Conservation (phyloP, 2,888 invertebrate species). For the Dicranocentrus wangi region DNA sequence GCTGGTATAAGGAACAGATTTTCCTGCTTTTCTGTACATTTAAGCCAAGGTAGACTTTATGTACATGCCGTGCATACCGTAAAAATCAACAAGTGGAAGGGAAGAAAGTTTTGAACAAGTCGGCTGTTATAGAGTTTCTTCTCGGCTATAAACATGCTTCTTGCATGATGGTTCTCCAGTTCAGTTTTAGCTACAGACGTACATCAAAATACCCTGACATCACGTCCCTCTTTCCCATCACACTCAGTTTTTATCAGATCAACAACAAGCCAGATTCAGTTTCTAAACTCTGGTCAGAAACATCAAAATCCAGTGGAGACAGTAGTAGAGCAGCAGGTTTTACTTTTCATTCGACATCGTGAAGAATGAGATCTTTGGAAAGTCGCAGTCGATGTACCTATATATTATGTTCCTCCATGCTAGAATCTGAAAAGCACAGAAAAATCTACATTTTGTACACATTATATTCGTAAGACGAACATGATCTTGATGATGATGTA, state of each 20-base stretch:
- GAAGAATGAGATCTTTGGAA: not conserved
- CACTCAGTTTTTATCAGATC: constrained; percentile 10
- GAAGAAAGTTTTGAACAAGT: not conserved
- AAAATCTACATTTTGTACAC: too few species aligned
- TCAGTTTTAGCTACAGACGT: too few species aligned
- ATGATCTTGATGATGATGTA: constrained; percentile 20
- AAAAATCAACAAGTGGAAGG: constrained; percentile 27
- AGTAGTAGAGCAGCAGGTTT: not conserved
- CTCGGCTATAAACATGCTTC: too few species aligned
- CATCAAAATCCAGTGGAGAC: not conserved
- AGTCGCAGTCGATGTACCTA: too few species aligned
- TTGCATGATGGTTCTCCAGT: too few species aligned
- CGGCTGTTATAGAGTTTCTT: too few species aligned
- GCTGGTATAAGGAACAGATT: constrained; percentile 14
- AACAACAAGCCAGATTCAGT: constrained; percentile 39
- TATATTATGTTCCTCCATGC: too few species aligned
- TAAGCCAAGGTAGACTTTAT: too few species aligned
- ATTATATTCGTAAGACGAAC: not conserved
- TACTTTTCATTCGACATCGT: not conserved
- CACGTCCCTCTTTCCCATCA: constrained; percentile 17
- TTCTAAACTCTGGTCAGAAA: constrained; percentile 25
- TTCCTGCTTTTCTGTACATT: too few species aligned
- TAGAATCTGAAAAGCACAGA: too few species aligned
- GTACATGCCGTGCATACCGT: not conserved
- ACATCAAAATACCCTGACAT: too few species aligned